Evolutionary conservation across 2,888 invertebrate genomes (phyloP).

Genomic region (Gymnosoma rotundatum): DNA sequence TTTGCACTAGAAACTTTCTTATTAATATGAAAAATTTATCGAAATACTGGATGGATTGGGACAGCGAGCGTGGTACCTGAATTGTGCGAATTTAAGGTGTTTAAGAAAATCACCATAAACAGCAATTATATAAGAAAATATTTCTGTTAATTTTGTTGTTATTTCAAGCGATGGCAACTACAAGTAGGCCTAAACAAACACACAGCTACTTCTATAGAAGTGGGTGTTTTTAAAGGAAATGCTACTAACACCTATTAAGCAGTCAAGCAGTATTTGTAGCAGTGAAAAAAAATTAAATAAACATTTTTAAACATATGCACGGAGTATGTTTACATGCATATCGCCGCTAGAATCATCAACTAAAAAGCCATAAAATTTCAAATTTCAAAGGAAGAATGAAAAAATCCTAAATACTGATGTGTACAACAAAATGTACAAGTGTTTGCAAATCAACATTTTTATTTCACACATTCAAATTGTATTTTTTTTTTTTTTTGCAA

Average conservation of each 20-base stretch:
- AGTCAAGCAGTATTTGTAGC: not conserved
- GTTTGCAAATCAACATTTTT: constrained; percentile 43
- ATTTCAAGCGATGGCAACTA: constrained; percentile 13
- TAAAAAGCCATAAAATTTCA: constrained; percentile 29
- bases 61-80: no score
- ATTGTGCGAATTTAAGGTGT: no score
- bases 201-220: not conserved
- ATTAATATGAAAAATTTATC: no score
- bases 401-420: constrained; percentile 12
- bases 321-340: constrained; percentile 40
- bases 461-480: constrained; percentile 47
- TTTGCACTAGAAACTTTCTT: no score
- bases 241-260: constrained; percentile 15
- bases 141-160: constrained; percentile 20
- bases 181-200: not conserved
- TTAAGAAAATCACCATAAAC: no score
- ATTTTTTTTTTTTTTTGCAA: not conserved
- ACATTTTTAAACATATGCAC: constrained; percentile 54
- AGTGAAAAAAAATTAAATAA: constrained; percentile 17
- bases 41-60: no score
- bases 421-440: constrained; percentile 17
- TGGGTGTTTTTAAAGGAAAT: constrained; percentile 24
- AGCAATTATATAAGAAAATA: no score
- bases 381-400: constrained; percentile 21
- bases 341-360: constrained; percentile 1